Base-by-base conservation (phyloP, 2,797 vertebrate genomes). In the Brachyrhaphis roseni region DNA sequence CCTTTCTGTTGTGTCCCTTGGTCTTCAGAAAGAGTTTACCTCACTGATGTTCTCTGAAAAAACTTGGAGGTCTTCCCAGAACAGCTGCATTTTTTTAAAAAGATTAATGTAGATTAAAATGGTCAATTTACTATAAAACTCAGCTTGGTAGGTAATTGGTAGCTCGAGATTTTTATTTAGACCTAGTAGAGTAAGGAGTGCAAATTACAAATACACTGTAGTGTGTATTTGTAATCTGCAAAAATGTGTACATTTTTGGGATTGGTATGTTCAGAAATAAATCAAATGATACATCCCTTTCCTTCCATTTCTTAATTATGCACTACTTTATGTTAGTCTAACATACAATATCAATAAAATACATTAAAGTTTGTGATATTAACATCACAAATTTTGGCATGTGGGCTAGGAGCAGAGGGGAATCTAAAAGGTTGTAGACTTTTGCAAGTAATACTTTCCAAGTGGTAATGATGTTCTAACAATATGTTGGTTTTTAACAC, bases 401-500 rank as follows among this genome's bases (percentile, higher is more conserved):
- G 20, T 10, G 20, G 49, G 20, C 8, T 3, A 8, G 49, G 49
- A 51, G 20, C 49, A 51, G 49, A 51, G 23, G 36, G 11, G 34
- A 20, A 28, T 16, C 34, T 66, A 39, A 39, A 68, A 23, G 3
- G 10, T 26, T 68, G 20, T 26, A 23, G 8, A 41, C 64, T 43
- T 70, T 70, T 43, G 12, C 5, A n/a, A 70, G 16, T 7, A 31
- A 31, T 62, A 8, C 16, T 20, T 36, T 64, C 7, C 31, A 26
- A 41, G 11, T 41, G 18, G 20, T 23, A 39, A 26, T 68, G 64
- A 78, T 80, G 82, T 84, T 83, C 75, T 78, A 53, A 66, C 41
- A 55, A 84, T 82, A 85, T 76, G 45, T 49, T 43, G 79, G 75
- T 81, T 87, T 84, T 86, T 86, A 87, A 78, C 66, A 64, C 57